Conservation (phyloP, 2,888 invertebrate genomes). For the Eupithecia pulchellata region DNA sequence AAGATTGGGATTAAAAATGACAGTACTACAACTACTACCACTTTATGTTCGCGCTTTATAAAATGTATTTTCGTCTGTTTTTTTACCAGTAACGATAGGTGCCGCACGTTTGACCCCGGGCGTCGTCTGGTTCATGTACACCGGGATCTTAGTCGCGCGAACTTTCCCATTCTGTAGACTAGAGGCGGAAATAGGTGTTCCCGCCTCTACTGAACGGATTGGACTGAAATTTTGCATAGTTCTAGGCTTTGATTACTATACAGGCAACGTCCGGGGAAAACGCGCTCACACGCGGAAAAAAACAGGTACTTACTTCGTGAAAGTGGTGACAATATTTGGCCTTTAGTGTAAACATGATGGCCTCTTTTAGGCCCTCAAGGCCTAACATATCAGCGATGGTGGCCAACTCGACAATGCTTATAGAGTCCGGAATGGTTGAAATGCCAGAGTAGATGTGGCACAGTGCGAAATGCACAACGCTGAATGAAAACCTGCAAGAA, state of each 20-base stretch:
- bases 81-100: not conserved
- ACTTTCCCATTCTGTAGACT: conserved; percentile 44
- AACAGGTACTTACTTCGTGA: conserved; percentile 87
- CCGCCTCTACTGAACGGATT: not conserved
- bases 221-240: not conserved
- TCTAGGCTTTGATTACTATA: not conserved
- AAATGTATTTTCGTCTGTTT: not conserved
- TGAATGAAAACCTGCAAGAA: conserved; percentile 89
- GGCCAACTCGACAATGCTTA: conserved; percentile 94
- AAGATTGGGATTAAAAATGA: too few species aligned
- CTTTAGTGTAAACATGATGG: conserved; percentile 94
- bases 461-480: conserved; percentile 94
- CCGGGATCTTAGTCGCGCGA: conserved; percentile 68
- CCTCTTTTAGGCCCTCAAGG: conserved; percentile 95
- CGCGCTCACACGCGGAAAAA: not conserved
- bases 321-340: conserved; percentile 97
- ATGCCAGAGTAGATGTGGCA: conserved; percentile 98
- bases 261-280: not conserved
- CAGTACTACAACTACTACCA: too few species aligned
- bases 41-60: not conserved
- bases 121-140: conserved; percentile 56
- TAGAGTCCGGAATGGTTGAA: conserved; percentile 93
- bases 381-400: conserved; percentile 95
- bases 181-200: too few species aligned
- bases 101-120: not conserved